Evolutionary conservation across 1,140 invertebrate genomes (phyloP).

Genomic region (Maconellicoccus hirsutus): DNA sequence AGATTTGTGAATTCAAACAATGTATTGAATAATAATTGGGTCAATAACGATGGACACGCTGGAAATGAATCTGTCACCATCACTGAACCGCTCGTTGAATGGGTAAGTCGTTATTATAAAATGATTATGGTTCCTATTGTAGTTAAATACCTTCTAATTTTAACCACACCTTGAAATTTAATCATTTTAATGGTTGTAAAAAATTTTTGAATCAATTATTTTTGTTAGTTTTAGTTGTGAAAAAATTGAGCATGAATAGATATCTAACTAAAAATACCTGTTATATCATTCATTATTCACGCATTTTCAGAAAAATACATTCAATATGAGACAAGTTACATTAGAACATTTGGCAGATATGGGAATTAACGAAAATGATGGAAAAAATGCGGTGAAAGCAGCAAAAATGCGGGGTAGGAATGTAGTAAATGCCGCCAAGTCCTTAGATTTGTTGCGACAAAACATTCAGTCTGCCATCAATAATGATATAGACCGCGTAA

Average conservation of each 20-base stretch:
- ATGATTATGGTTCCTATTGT: not conserved
- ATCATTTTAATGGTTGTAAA: too few relatives aligned
- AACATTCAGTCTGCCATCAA: constrained; percentile 63
- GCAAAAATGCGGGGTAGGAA: constrained; percentile 39
- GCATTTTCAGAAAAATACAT: constrained; percentile 42
- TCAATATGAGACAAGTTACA: constrained; percentile 48
- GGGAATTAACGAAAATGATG: constrained; percentile 20
- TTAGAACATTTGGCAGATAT: constrained; percentile 43
- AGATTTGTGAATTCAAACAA: not conserved
- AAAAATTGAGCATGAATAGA: too few relatives aligned
- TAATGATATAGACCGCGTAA: constrained; percentile 60
- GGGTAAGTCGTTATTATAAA: not conserved
- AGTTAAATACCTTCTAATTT: not conserved
- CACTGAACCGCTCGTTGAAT: constrained; percentile 1
- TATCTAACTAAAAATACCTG: too few relatives aligned
- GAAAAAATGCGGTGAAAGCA: constrained; percentile 25
- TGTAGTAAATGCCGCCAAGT: constrained; percentile 49
- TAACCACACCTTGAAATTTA: not conserved
- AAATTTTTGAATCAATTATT: not conserved
- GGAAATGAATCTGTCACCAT: not conserved
- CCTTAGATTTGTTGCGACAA: constrained; percentile 56
- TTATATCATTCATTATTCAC: too few relatives aligned
- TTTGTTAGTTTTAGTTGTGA: not conserved
- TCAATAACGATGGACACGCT: not conserved
- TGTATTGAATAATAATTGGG: not conserved